phyloP scores from a whole-genome alignment of 2,113 vertebrate species.

The Podocnemis expansa region DNA sequence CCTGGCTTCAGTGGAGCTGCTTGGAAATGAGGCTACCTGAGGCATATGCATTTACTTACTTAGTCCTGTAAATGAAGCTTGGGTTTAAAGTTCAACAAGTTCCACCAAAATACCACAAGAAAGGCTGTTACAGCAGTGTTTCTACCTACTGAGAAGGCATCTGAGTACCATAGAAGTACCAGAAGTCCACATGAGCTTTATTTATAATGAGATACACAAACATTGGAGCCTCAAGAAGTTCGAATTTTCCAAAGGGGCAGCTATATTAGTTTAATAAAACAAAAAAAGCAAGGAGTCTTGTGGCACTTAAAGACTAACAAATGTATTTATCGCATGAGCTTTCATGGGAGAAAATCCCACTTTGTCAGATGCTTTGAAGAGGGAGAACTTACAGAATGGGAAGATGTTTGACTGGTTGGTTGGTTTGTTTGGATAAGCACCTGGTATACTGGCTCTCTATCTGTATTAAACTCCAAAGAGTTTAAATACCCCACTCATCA shows the following conservation, averaged over 20 bases:
- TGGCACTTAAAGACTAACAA: too few species aligned
- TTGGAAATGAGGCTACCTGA: background rate
- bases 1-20: background rate
- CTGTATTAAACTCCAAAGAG: background rate
- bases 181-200: background rate
- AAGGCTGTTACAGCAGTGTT: rapidly evolving
- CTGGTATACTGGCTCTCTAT: background rate
- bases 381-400: too few species aligned
- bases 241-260: too few species aligned
- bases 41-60: background rate
- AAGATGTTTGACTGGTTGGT: too few species aligned
- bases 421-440: background rate
- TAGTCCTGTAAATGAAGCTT: background rate
- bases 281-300: too few species aligned
- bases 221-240: background rate
- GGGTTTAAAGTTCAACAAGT: background rate
- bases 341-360: too few species aligned
- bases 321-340: too few species aligned
- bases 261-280: too few species aligned
- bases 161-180: background rate
- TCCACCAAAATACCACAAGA: background rate
- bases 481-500: background rate
- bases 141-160: background rate
- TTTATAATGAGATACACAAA: background rate
- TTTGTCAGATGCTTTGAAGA: too few species aligned